Evolutionary conservation across 2,797 vertebrate genomes (phyloP), one percentile per base, ranked within the genome.

Genomic region (Esox lucius): DNA sequence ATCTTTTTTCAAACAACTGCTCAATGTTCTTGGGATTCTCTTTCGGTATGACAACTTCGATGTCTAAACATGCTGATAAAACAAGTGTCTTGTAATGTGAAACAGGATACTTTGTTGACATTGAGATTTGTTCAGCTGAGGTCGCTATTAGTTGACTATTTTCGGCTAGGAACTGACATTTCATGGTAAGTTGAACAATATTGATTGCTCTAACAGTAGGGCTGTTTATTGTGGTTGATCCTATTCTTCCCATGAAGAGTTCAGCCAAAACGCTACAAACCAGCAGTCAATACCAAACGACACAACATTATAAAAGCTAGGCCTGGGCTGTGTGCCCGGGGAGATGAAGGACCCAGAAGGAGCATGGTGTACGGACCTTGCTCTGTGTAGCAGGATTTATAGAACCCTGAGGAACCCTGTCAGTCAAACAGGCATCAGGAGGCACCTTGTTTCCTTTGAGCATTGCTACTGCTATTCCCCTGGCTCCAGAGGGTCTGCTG

Each of bases 371-470:
- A 28, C 69, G 69, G 82, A 82, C 75, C 73, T 68, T 70, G 79
- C 62, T 79, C 76, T 61, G 70, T 80, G 81, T 84, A 86, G 80
- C 17, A 87, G 80, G 64, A 77, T 81, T 84, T 71, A 28, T 39
- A 51, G 80, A 81, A 90, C 89, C 83, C 78, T 46, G 15, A 81
- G 80, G 77, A 86, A 65, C 81, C 87, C 73, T 79, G 87, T 77
- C 75, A 84, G 77, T 90, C 87, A 88, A 89, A 86, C 2, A 79
- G 75, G 81, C 79, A 53, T 90, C 86, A 87, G 82, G 75, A 87
- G 87, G 85, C 84, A 84, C 88, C 87, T 90, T 87, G 75, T 90
- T 91, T 87, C 89, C 90, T 87, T 83, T 81, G 84, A 89, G 85
- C 42, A 78, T 86, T 74, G 4, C 81, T 76, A 78, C 85, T 74